A percentile compares a stretch with the other conserved stretches of the same genome.
phyloP scores from a whole-genome alignment of 2,888 invertebrate genomes.

The Loripinus fragilis region DNA sequence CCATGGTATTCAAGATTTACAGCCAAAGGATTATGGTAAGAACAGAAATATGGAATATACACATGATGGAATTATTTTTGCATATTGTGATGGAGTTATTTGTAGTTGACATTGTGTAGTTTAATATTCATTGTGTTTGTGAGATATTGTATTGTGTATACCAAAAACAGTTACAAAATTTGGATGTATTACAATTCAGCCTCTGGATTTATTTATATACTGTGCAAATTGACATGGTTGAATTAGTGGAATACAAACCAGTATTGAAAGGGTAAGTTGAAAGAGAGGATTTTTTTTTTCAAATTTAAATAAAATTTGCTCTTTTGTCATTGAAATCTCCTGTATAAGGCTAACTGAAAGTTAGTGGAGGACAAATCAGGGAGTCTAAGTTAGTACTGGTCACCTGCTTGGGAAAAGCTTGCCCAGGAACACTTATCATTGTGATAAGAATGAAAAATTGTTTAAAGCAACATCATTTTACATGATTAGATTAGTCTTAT shows the following conservation, averaged over 20 bases:
- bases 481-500: too few species aligned
- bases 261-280: slow-evolving; percentile 7
- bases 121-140: not conserved
- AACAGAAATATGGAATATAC: not conserved
- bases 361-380: not conserved
- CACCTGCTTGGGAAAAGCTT: too few species aligned
- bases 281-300: too few species aligned
- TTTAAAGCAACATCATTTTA: too few species aligned
- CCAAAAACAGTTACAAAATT: not conserved
- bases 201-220: slow-evolving; percentile 6
- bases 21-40: slow-evolving; percentile 9
- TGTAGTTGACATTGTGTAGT: slow-evolving; percentile 12
- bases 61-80: not conserved
- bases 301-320: too few species aligned
- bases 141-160: not conserved
- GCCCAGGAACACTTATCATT: too few species aligned
- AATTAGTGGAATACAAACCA: not conserved
- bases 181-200: slow-evolving; percentile 12
- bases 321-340: too few species aligned
- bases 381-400: too few species aligned
- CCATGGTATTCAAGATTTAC: not conserved
- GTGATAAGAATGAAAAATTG: too few species aligned
- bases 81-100: slow-evolving; percentile 12
- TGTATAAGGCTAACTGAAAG: not conserved
- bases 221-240: slow-evolving; percentile 1